Evolutionary conservation across 2,888 invertebrate species (phyloP).

Genomic region (Brachypalpus laphriformis): DNA sequence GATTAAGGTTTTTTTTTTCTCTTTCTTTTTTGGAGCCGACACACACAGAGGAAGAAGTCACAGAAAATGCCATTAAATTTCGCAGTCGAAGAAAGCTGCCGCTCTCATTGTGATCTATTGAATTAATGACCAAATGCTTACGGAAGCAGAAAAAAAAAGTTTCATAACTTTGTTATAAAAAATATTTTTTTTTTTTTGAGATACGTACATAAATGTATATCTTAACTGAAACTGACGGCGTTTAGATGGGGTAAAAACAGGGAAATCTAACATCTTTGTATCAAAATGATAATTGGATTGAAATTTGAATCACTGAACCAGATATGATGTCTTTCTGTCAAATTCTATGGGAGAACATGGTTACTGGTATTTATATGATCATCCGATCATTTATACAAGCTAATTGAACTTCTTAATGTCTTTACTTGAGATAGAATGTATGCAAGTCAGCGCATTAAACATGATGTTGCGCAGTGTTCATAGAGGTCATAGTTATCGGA

Average conservation of each 20-base stretch:
- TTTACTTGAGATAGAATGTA: no score
- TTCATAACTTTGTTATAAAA: conserved; percentile 34
- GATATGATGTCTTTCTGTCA: neutral
- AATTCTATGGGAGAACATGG: neutral
- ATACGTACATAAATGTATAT: no score
- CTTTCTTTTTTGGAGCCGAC: conserved; percentile 24
- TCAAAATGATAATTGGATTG: conserved; percentile 10
- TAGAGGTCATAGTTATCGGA: no score
- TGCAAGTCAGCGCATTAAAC: no score
- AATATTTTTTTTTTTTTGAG: neutral
- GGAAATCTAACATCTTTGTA: neutral
- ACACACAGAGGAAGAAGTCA: conserved; percentile 11
- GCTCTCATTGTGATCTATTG: conserved; percentile 54
- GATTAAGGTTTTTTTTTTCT: conserved; percentile 54
- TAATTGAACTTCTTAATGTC: no score
- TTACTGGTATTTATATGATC: no score
- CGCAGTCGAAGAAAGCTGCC: conserved; percentile 21
- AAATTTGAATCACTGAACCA: conserved; percentile 11
- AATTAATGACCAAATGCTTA: conserved; percentile 66
- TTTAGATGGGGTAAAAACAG: neutral
- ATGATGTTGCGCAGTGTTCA: no score
- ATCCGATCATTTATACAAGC: no score
- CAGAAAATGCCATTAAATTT: conserved; percentile 46
- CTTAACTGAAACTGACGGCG: neutral
- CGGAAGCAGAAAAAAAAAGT: conserved; percentile 47